Evolutionary conservation across 2,888 invertebrate species (phyloP).

Genomic region (Brassicogethes aeneus): DNA sequence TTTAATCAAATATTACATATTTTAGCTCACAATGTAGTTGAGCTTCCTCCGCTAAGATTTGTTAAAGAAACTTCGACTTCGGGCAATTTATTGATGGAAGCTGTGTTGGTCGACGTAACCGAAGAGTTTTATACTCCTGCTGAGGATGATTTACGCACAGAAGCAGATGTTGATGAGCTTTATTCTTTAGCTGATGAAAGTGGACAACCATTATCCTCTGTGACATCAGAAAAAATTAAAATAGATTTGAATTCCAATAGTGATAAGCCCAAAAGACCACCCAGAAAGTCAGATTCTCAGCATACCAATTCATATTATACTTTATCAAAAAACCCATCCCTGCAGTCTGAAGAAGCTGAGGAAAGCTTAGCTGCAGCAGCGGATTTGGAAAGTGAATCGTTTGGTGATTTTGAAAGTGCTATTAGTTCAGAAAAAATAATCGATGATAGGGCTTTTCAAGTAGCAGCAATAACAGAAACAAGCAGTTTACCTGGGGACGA

Average conservation of each 20-base stretch:
- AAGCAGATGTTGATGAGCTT: slow-evolving; percentile 74
- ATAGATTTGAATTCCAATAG: slow-evolving; percentile 40
- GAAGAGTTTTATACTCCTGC: slow-evolving; percentile 75
- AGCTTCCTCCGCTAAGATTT: slow-evolving; percentile 78
- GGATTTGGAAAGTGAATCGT: slow-evolving; percentile 54
- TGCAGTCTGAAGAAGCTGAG: slow-evolving; percentile 46
- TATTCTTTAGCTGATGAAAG: slow-evolving; percentile 73
- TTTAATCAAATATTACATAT: slow-evolving; percentile 2
- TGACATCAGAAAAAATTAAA: slow-evolving; percentile 48
- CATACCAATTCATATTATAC: slow-evolving; percentile 56
- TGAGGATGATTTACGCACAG: slow-evolving; percentile 77
- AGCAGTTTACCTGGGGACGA: slow-evolving; percentile 37
- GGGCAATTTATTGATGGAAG: slow-evolving; percentile 83
- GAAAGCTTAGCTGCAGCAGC: slow-evolving; percentile 41
- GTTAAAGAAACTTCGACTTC: slow-evolving; percentile 84
- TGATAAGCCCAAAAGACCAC: slow-evolving; percentile 49
- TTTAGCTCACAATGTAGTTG: slow-evolving; percentile 71
- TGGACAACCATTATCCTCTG: slow-evolving; percentile 32
- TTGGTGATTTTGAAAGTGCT: slow-evolving; percentile 59
- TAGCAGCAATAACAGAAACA: slow-evolving; percentile 39
- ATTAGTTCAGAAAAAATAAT: slow-evolving; percentile 46
- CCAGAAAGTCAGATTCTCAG: slow-evolving; percentile 56
- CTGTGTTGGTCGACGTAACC: slow-evolving; percentile 81
- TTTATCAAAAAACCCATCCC: slow-evolving; percentile 51
- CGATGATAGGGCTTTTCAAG: slow-evolving; percentile 35